These are phyloP conservation scores for Neogale vison DNA, from an alignment of 2,113 vertebrate genomes.

Conservation along the genomic window DNA sequence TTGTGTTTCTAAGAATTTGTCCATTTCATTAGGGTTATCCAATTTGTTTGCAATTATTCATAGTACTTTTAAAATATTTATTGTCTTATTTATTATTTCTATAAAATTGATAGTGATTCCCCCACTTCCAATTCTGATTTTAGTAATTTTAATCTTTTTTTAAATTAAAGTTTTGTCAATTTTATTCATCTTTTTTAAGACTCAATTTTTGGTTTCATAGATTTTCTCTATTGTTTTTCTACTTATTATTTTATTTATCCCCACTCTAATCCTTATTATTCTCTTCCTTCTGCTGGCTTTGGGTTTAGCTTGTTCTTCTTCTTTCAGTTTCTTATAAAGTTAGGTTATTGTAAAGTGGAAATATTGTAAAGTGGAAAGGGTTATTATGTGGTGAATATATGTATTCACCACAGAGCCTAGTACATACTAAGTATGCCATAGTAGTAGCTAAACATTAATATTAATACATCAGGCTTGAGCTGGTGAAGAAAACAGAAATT, in stretches of 20 bases:
- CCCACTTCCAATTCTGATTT: background rate
- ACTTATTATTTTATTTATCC: background rate
- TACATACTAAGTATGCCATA: background rate
- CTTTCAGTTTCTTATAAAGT: background rate
- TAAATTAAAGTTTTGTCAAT: background rate
- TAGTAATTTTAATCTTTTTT: background rate
- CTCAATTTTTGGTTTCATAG: background rate
- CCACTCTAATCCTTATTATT: background rate
- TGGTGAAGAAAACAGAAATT: background rate
- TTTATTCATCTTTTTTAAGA: background rate
- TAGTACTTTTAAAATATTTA: background rate
- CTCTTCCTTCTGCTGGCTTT: background rate
- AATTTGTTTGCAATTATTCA: background rate
- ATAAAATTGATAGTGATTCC: background rate
- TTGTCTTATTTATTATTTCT: background rate
- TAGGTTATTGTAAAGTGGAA: background rate
- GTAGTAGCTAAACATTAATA: background rate
- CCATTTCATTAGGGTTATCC: background rate
- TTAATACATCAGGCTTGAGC: background rate
- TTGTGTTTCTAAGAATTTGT: background rate
- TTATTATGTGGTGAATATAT: background rate
- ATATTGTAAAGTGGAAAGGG: background rate
- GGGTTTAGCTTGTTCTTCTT: background rate
- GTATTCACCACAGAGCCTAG: background rate
- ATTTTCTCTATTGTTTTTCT: background rate